These are phyloP conservation scores for Lonchura striata DNA, from an alignment of 2,113 vertebrate genomes.

Conservation along the genomic window DNA sequence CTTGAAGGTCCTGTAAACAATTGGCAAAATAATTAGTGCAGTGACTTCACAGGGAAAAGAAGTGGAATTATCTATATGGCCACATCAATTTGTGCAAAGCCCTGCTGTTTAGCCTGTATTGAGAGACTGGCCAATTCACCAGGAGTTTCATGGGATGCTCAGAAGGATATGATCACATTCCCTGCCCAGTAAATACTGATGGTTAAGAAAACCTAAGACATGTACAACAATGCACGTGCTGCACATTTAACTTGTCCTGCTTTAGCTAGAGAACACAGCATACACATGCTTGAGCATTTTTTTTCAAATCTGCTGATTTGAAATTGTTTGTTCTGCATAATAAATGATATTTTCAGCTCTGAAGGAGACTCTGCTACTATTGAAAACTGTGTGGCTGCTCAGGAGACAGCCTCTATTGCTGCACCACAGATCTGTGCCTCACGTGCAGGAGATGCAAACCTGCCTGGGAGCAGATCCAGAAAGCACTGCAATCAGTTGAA, in stretches of 20 bases:
- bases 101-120: background rate
- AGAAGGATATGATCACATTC: background rate
- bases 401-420: background rate
- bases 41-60: background rate
- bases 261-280: background rate
- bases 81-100: background rate
- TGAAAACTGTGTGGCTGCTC: background rate
- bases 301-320: background rate
- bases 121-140: background rate
- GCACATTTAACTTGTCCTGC: background rate
- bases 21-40: background rate
- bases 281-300: background rate
- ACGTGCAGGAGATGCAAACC: background rate
- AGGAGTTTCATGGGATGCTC: background rate
- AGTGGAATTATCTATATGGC: background rate
- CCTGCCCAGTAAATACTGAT: background rate
- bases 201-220: background rate
- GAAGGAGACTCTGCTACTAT: background rate
- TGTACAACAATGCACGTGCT: fast-evolving
- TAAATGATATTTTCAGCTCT: background rate
- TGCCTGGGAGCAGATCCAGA: background rate
- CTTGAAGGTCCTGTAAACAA: background rate
- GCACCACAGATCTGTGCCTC: background rate
- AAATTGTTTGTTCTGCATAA: background rate
- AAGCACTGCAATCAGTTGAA: background rate